A percentile compares a stretch with the other conserved stretches of the same genome.
Conservation (phyloP, 2,888 invertebrate genomes). For the Villa cingulata region DNA sequence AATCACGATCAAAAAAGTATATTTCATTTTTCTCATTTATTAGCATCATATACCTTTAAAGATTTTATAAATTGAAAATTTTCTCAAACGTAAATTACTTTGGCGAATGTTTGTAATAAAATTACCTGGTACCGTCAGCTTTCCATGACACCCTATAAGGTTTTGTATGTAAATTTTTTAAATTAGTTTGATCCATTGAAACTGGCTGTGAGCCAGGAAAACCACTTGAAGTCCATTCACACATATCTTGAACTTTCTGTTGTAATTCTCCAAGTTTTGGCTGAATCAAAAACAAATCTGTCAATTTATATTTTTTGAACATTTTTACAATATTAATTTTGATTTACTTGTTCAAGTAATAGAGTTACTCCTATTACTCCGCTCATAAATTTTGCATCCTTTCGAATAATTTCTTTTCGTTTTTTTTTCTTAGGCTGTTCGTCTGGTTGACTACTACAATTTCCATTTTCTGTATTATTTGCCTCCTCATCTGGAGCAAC, state of each 20-base stretch:
- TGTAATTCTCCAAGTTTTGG: slow-evolving; percentile 52
- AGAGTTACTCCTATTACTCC: slow-evolving; percentile 62
- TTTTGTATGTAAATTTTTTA: slow-evolving; percentile 57
- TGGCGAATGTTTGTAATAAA: no score
- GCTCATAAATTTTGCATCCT: slow-evolving; percentile 68
- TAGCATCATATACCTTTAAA: slow-evolving; percentile 81
- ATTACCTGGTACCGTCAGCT: slow-evolving; percentile 87
- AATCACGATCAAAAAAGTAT: slow-evolving; percentile 91
- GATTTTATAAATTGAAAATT: background rate
- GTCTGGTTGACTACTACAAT: slow-evolving; percentile 5
- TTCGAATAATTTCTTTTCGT: slow-evolving; percentile 43
- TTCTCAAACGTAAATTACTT: no score
- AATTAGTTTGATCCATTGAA: slow-evolving; percentile 79
- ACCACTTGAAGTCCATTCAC: slow-evolving; percentile 61
- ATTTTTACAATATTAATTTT: background rate
- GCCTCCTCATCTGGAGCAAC: slow-evolving; percentile 8
- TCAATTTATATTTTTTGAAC: background rate
- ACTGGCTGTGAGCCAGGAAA: slow-evolving; percentile 98
- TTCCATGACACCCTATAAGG: slow-evolving; percentile 98
- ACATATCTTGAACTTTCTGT: slow-evolving; percentile 60
- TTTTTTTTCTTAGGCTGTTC: slow-evolving; percentile 31
- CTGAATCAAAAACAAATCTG: background rate
- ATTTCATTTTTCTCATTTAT: slow-evolving; percentile 74
- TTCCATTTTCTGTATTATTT: slow-evolving; percentile 10
- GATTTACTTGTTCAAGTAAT: background rate